Evolutionary conservation across 64 coral and sea anemone genomes (phyloP).

Genomic region (Stylophora pistillata): DNA sequence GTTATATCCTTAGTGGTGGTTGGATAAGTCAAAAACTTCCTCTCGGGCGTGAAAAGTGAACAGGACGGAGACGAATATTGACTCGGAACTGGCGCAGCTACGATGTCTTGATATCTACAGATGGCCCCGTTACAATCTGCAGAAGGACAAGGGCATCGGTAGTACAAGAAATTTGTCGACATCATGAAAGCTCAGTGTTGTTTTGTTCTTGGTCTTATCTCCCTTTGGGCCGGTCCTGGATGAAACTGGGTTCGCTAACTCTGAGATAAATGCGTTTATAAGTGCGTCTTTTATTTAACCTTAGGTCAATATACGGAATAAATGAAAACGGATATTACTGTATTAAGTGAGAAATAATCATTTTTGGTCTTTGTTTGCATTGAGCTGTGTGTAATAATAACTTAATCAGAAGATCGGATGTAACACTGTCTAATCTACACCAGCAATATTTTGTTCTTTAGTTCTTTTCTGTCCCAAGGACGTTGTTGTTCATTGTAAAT

Average conservation of each 20-base stretch:
- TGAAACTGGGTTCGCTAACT: neutral
- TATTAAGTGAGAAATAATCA: conserved; percentile 52
- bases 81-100: conserved; percentile 9
- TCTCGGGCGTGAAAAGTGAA: conserved; percentile 70
- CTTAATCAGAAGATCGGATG: conserved; percentile 77
- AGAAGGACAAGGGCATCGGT: conserved; percentile 74
- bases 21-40: conserved; percentile 52
- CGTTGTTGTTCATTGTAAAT: neutral
- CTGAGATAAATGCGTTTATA: conserved; percentile 2
- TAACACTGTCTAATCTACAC: conserved; percentile 64
- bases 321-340: conserved; percentile 45
- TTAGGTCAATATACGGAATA: conserved; percentile 17
- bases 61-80: conserved; percentile 36
- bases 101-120: conserved; percentile 80
- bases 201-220: conserved; percentile 6
- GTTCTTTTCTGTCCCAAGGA: conserved; percentile 11
- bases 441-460: conserved; percentile 14
- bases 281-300: conserved; percentile 35
- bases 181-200: conserved; percentile 22
- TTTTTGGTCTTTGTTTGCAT: conserved; percentile 72
- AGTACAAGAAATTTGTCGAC: conserved; percentile 74
- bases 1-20: conserved; percentile 27
- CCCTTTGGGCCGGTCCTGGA: neutral
- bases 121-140: conserved; percentile 53
- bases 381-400: conserved; percentile 79